Conservation (phyloP, 2,113 vertebrate genomes). For the Ptychochromis oligacanthus region DNA sequence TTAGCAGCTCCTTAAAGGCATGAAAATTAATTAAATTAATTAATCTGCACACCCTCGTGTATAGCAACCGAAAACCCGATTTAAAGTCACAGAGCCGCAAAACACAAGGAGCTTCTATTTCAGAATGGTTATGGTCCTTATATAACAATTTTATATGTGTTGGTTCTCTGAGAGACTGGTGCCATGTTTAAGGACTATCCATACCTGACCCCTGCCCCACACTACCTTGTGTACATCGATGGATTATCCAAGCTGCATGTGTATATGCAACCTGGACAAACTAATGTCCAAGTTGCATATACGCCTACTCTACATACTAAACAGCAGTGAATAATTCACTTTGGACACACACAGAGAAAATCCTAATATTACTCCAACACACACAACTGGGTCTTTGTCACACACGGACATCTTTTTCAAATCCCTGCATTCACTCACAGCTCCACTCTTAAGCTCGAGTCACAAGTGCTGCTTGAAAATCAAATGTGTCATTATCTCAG, state of each 20-base stretch:
- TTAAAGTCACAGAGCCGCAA: constrained; percentile 34
- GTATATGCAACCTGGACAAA: neutral
- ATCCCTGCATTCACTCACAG: neutral
- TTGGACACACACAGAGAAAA: neutral
- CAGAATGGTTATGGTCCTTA: neutral
- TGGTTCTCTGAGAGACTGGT: neutral
- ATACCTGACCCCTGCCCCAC: neutral
- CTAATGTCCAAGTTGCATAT: neutral
- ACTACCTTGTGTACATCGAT: neutral
- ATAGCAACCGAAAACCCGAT: constrained; percentile 19
- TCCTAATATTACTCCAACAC: neutral
- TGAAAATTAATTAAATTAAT: constrained; percentile 47
- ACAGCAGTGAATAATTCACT: neutral
- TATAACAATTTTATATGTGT: neutral
- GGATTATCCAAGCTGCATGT: neutral
- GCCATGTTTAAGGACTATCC: neutral
- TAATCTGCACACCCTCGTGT: constrained; percentile 17
- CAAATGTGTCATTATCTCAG: constrained; percentile 28
- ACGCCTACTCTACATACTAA: neutral
- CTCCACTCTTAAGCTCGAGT: neutral
- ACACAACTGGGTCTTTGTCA: neutral
- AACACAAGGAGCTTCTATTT: neutral
- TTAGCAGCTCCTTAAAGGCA: constrained; percentile 53
- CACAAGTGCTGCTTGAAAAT: constrained; percentile 40
- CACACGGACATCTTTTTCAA: neutral